Conservation (phyloP, 2,797 vertebrate genomes). For the Oreonectes daqikongensis region DNA sequence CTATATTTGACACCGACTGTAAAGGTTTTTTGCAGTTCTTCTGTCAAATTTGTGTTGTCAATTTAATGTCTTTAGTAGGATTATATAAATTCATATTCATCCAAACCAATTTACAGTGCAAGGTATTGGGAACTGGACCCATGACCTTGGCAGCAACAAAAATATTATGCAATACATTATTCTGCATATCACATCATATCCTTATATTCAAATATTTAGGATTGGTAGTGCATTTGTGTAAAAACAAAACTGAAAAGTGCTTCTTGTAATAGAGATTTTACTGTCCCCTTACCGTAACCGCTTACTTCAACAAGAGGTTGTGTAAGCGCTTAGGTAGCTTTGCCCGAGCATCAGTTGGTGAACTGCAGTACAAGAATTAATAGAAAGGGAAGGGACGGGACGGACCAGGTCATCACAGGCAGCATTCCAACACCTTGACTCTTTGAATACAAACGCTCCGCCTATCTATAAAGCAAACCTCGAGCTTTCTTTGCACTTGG, state of each 20-base stretch:
- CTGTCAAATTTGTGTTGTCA: too few relatives aligned
- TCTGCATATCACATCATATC: too few relatives aligned
- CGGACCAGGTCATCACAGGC: slow-evolving; percentile 8
- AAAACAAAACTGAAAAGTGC: neutral
- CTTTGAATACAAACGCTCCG: neutral
- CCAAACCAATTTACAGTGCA: too few relatives aligned
- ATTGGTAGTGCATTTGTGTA: too few relatives aligned
- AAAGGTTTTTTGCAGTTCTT: neutral
- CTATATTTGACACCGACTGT: neutral
- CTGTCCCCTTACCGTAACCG: neutral
- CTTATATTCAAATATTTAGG: too few relatives aligned
- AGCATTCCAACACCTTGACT: slow-evolving; percentile 9
- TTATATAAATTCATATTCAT: too few relatives aligned
- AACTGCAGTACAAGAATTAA: slow-evolving; percentile 4
- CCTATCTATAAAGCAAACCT: slow-evolving; percentile 37
- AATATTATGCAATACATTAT: too few relatives aligned
- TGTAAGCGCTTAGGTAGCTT: slow-evolving; percentile 14
- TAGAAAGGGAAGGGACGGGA: slow-evolving; percentile 16
- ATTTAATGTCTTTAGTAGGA: too few relatives aligned
- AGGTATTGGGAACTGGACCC: too few relatives aligned
- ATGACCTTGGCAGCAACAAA: neutral
- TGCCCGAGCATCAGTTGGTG: neutral
- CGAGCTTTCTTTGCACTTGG: neutral
- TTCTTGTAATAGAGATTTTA: neutral
- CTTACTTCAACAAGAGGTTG: slow-evolving; percentile 22